A percentile compares a stretch with the other conserved stretches of the same genome.
phyloP scores from a whole-genome alignment of 2,888 invertebrate species.

The Matsumyia berberina region DNA sequence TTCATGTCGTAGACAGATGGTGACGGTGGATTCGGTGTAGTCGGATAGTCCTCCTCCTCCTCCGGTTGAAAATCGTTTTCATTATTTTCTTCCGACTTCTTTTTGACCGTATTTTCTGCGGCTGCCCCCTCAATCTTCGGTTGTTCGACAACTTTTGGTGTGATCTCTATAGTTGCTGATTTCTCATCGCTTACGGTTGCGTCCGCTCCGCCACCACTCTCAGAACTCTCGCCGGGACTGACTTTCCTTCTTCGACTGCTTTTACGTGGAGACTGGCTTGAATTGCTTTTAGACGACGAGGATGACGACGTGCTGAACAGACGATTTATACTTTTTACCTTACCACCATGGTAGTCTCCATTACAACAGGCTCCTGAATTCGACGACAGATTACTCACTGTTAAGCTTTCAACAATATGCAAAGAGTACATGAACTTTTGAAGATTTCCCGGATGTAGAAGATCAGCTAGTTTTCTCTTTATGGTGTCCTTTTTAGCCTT shows the following conservation, averaged over 20 bases:
- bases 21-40: constrained; percentile 65
- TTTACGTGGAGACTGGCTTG: constrained; percentile 67
- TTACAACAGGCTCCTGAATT: constrained; percentile 67
- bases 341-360: constrained; percentile 54
- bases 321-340: constrained; percentile 55
- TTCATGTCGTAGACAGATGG: constrained; percentile 77
- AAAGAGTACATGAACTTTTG: constrained; percentile 98
- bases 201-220: constrained; percentile 66
- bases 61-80: constrained; percentile 65
- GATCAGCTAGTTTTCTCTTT: constrained; percentile 86
- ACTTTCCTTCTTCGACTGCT: constrained; percentile 65
- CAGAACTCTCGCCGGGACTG: constrained; percentile 65
- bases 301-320: constrained; percentile 66
- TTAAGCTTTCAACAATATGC: constrained; percentile 93
- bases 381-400: constrained; percentile 80
- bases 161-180: constrained; percentile 28
- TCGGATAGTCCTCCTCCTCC: constrained; percentile 55
- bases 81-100: constrained; percentile 69
- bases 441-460: constrained; percentile 94
- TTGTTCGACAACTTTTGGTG: constrained; percentile 34
- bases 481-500: constrained; percentile 82
- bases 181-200: constrained; percentile 74
- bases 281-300: constrained; percentile 67
- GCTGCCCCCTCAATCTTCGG: constrained; percentile 7
- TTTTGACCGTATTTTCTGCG: constrained; percentile 39